Percentiles rank a stretch among this genome's conserved stretches.
Evolutionary conservation across 2,113 vertebrate genomes (phyloP).

Genomic region (Ictalurus furcatus): DNA sequence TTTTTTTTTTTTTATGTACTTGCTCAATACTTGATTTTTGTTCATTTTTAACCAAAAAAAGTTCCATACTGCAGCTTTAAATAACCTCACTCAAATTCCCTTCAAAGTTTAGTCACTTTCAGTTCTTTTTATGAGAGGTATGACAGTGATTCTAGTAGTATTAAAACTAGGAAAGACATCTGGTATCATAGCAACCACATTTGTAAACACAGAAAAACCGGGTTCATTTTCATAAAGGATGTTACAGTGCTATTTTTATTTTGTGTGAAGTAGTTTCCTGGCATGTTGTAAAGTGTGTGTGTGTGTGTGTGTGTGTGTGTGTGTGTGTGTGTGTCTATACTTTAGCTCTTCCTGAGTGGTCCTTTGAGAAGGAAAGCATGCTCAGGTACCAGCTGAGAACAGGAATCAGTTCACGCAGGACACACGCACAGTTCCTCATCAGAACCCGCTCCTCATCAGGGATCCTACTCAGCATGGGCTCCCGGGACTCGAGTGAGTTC

Average conservation of each 20-base stretch:
- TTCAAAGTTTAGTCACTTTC: neutral
- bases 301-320: conserved; percentile 1
- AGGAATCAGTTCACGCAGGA: conserved; percentile 66
- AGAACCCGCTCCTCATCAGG: conserved; percentile 76
- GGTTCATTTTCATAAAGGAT: neutral
- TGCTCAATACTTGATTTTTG: too few species aligned
- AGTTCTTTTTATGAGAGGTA: neutral
- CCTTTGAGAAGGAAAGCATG: conserved; percentile 77
- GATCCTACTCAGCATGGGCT: conserved; percentile 76
- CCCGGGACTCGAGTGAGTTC: conserved; percentile 66
- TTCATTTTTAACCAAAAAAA: too few species aligned
- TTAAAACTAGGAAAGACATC: neutral
- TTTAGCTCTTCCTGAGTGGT: conserved; percentile 83
- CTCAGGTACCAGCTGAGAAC: conserved; percentile 76
- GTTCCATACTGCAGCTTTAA: too few species aligned
- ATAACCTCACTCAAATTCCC: neutral
- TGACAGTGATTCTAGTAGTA: neutral
- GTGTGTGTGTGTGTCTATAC: neutral
- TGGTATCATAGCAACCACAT: neutral
- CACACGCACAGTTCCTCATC: conserved; percentile 76
- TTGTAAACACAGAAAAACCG: neutral
- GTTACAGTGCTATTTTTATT: neutral
- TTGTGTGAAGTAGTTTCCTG: neutral
- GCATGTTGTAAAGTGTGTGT: neutral
- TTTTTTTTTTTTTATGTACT: too few species aligned